Evolutionary conservation across 2,797 vertebrate species (phyloP).

Genomic region (Micropoecilia bifurca): DNA sequence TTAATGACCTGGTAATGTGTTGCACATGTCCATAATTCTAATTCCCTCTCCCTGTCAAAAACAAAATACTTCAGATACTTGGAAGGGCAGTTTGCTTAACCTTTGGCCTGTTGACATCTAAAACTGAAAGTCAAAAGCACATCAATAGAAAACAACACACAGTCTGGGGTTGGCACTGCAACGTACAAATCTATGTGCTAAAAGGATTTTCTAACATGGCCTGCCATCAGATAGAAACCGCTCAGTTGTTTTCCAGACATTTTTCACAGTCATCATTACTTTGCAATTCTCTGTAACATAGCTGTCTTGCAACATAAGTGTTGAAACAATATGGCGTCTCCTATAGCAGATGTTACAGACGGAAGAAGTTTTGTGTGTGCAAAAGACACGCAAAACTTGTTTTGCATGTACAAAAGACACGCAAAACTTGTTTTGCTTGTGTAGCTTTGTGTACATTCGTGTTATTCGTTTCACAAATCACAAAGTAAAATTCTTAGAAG

Average conservation of each 20-base stretch:
- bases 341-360: not conserved
- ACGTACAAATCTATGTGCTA: not conserved
- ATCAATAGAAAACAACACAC: too few species aligned
- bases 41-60: too few species aligned
- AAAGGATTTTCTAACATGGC: not conserved
- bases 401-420: not conserved
- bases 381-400: not conserved
- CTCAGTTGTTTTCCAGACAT: not conserved
- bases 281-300: not conserved
- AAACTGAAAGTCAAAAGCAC: too few species aligned
- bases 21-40: too few species aligned
- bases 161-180: too few species aligned
- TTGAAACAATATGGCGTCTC: not conserved
- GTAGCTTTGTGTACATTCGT: not conserved
- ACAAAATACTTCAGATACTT: too few species aligned
- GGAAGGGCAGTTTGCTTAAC: too few species aligned
- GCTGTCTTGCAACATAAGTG: not conserved
- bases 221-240: not conserved
- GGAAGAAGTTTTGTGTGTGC: not conserved
- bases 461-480: not conserved
- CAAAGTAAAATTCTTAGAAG: not conserved
- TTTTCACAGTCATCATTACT: not conserved
- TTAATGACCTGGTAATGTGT: not conserved
- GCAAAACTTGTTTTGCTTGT: not conserved
- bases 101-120: too few species aligned